Conservation (phyloP, 2,888 invertebrate species). For the Nematopogon swammerdamellus region DNA sequence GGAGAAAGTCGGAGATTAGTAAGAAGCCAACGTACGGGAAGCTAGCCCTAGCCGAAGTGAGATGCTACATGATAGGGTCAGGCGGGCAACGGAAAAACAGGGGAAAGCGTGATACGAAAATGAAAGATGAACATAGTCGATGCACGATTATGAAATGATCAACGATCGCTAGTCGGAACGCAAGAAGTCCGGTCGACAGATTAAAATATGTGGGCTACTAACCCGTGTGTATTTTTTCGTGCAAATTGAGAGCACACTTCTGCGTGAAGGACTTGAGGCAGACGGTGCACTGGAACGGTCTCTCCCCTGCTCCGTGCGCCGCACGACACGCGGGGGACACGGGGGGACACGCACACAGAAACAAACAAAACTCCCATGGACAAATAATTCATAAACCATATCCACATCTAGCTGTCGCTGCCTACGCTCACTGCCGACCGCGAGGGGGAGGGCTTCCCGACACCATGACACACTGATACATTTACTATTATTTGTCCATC, state of each 20-base stretch:
- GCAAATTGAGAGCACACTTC: slow-evolving; percentile 62
- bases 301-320: slow-evolving; percentile 46
- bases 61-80: slow-evolving; percentile 23
- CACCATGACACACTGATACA: slow-evolving; percentile 45
- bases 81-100: slow-evolving; percentile 50
- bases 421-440: slow-evolving; percentile 1
- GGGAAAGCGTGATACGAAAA: slow-evolving; percentile 50
- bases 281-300: slow-evolving; percentile 61
- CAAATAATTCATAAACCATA: slow-evolving; percentile 37
- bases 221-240: slow-evolving; percentile 62
- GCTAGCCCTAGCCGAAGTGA: not conserved
- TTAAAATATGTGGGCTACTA: slow-evolving; percentile 55
- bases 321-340: slow-evolving; percentile 19
- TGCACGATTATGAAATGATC: not conserved
- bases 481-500: slow-evolving; percentile 50
- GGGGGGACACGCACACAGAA: slow-evolving; percentile 43
- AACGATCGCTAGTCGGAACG: slow-evolving; percentile 31
- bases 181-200: slow-evolving; percentile 36
- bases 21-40: slow-evolving; percentile 1
- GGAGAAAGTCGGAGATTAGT: not conserved
- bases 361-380: slow-evolving; percentile 58
- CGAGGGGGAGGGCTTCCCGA: slow-evolving; percentile 15
- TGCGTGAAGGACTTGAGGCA: slow-evolving; percentile 62
- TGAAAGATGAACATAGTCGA: slow-evolving; percentile 13
- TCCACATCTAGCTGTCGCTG: too few species aligned